These are phyloP conservation scores for Zoanthus gigantus DNA, from an alignment of 92 coral and sea anemone species.

Conservation along the genomic window DNA sequence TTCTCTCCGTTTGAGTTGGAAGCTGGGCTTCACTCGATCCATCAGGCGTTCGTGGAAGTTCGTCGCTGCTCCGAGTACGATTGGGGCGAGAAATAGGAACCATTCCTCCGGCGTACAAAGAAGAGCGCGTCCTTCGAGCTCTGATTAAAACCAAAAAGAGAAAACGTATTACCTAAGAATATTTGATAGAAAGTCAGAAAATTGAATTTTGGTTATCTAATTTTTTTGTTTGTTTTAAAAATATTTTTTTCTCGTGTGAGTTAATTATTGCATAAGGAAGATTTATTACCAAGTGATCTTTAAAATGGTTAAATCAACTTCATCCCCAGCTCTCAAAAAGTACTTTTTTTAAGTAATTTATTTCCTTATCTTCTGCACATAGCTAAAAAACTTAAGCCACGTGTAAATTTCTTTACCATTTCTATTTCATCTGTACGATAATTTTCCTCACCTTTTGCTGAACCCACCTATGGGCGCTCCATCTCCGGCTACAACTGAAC, in stretches of 20 bases:
- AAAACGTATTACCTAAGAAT: not conserved
- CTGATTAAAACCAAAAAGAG: conserved; percentile 29
- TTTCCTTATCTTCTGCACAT: no score
- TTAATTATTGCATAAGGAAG: no score
- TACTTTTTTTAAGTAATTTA: no score
- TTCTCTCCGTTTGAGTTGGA: conserved; percentile 74
- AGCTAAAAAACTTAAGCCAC: no score
- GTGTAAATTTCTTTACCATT: not conserved
- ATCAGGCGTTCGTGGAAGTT: conserved; percentile 51
- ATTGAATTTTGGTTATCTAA: no score
- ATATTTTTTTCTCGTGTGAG: no score
- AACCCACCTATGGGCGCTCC: not conserved
- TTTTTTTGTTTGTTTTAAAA: no score
- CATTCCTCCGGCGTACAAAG: conserved; percentile 93
- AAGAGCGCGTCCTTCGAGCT: conserved; percentile 96
- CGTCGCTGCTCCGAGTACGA: conserved; percentile 86
- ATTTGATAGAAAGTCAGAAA: not conserved
- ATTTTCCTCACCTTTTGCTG: conserved; percentile 12
- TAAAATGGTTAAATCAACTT: no score
- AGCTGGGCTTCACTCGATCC: conserved; percentile 23
- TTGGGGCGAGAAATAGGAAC: conserved; percentile 77
- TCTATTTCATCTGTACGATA: not conserved
- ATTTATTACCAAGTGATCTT: no score
- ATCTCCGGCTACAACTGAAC: conserved; percentile 26
- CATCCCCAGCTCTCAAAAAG: no score